Conservation (phyloP, 92 coral and sea anemone genomes). For the Galaxea fascicularis region DNA sequence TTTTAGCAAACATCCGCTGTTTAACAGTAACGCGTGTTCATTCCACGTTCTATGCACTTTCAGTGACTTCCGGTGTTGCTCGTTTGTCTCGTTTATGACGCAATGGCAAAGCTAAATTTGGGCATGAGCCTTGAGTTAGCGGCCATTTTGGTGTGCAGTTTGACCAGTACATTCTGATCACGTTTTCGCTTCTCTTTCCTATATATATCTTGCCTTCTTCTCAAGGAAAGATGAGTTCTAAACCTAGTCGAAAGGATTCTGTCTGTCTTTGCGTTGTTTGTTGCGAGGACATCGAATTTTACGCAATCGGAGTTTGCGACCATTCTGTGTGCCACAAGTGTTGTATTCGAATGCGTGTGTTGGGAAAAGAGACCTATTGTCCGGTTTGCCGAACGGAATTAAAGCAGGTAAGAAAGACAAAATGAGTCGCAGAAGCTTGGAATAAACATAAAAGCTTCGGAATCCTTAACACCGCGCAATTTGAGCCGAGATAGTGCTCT, state of each 20-base stretch:
- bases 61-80: conserved; percentile 50
- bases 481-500: no score
- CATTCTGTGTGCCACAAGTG: conserved; percentile 93
- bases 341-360: conserved; percentile 90
- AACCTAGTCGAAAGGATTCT: conserved; percentile 73
- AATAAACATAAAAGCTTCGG: neutral
- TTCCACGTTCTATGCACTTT: neutral
- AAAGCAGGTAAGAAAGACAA: conserved; percentile 64
- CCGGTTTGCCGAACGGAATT: conserved; percentile 92
- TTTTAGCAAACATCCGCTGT: conserved; percentile 57
- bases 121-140: conserved; percentile 31
- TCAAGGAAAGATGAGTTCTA: conserved; percentile 55
- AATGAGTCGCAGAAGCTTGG: neutral
- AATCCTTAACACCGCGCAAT: no score
- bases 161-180: neutral
- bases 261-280: conserved; percentile 86
- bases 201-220: neutral
- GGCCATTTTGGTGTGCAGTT: conserved; percentile 8
- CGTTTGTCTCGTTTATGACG: conserved; percentile 45
- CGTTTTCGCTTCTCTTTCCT: conserved; percentile 3
- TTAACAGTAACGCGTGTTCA: conserved; percentile 26
- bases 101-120: conserved; percentile 22
- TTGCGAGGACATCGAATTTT: conserved; percentile 90
- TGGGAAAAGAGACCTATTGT: conserved; percentile 88
- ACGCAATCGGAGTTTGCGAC: conserved; percentile 92